These are phyloP conservation scores for Bruchidius siliquastri DNA, from an alignment of 2,888 invertebrate species.

Conservation along the genomic window DNA sequence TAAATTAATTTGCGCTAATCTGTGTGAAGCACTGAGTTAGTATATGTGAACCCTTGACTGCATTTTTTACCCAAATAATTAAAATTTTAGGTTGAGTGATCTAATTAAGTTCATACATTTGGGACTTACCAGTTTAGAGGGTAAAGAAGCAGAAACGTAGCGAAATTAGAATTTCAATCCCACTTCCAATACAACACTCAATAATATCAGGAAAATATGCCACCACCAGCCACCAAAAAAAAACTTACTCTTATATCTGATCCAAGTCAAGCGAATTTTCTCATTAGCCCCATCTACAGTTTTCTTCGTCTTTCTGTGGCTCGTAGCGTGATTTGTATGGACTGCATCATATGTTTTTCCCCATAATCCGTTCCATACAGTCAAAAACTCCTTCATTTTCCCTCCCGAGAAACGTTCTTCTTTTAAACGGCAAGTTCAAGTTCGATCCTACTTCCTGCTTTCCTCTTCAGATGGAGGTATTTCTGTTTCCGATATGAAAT, in stretches of 20 bases:
- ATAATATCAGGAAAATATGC: background rate
- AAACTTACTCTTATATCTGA: conserved; percentile 18
- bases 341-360: conserved; percentile 38
- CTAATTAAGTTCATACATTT: too few relatives aligned
- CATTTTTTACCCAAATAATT: too few relatives aligned
- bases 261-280: background rate
- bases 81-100: too few relatives aligned
- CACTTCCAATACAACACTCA: too few relatives aligned
- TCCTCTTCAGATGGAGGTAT: background rate
- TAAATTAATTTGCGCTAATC: too few relatives aligned
- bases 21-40: too few relatives aligned
- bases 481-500: background rate
- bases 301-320: conserved; percentile 13
- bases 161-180: too few relatives aligned
- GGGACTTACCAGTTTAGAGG: too few relatives aligned
- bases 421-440: background rate
- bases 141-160: too few relatives aligned
- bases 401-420: too few relatives aligned
- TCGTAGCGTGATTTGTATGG: conserved; percentile 20
- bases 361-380: conserved; percentile 35
- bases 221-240: conserved; percentile 2
- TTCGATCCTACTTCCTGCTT: background rate
- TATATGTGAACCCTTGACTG: too few relatives aligned
- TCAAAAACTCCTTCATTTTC: conserved; percentile 37
- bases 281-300: conserved; percentile 1